Evolutionary conservation across 2,113 vertebrate species (phyloP), one percentile per base, ranked within the genome.

Genomic region (Cottus gobio): DNA sequence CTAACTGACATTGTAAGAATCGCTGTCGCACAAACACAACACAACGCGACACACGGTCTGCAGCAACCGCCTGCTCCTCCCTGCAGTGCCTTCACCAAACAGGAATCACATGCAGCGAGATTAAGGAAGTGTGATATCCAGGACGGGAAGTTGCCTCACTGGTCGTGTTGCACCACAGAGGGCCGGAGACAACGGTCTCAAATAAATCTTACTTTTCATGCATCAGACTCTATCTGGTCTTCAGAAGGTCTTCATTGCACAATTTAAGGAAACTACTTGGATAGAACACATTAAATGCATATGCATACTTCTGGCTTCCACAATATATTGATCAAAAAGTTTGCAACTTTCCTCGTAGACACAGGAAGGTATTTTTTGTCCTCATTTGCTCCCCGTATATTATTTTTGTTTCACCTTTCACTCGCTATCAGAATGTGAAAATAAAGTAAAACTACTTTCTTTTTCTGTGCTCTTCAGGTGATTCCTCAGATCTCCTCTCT

Each of bases 401-500:
- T 31, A 5, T 34, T 18, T 22, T 50, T 50, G 20, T 50, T 52
- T 20, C 4, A 10, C 3, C 48, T 68, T 60, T 28, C 15, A 20
- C 10, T 1, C 12, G n/a, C 31, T 46, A 6, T 4, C 39, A 10
- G 15, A 11, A 34, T 28, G 1, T n/a, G 10, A 28, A 30, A 7
- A 16, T 12, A 44, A n/a, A 1, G 8, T 28, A 0, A 18, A 24
- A 54, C 13, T 26, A 2, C 31, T 63, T 30, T n/a, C 52, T 42
- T 0, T 65, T 7, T 83, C 5, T 79, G 37, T 75, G 7, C 22
- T 60, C 80, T 83, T 6, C 91, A 99, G 97, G 39, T 98, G 82
- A 96, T 98, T 90, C 97, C 97, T 56, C 92, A 97, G 86, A 96
- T 99, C 83, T 97, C 97, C 16, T 97, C 97, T 0, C 94, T 98